Conservation (phyloP, 1,140 invertebrate genomes). For the Nebria ingens region DNA sequence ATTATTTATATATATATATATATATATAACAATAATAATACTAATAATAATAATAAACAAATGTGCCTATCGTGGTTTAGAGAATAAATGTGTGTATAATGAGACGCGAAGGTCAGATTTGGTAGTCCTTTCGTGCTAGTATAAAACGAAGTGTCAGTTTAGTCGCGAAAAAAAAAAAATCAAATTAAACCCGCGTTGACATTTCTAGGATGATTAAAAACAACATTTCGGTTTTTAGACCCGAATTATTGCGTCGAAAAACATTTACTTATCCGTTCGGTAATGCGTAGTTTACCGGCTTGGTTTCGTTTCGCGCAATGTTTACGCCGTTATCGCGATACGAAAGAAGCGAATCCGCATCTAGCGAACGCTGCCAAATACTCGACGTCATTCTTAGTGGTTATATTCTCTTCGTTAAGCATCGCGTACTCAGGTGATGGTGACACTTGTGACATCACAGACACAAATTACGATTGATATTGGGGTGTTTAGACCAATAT, state of each 20-base stretch:
- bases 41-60: too few species aligned
- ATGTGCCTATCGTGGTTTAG: too few species aligned
- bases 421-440: constrained; percentile 50
- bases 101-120: too few species aligned
- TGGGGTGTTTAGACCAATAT: constrained; percentile 29
- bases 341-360: constrained; percentile 87
- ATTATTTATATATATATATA: too few species aligned
- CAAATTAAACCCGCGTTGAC: too few species aligned
- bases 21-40: too few species aligned
- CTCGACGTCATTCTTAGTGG: constrained; percentile 92
- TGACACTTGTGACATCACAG: constrained; percentile 16
- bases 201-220: too few species aligned
- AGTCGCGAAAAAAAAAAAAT: too few species aligned
- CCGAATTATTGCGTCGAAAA: constrained; percentile 50
- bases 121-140: too few species aligned
- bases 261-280: constrained; percentile 54
- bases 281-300: constrained; percentile 86
- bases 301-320: constrained; percentile 98
- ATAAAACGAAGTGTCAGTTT: too few species aligned
- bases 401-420: constrained; percentile 73
- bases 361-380: constrained; percentile 97
- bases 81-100: background rate
- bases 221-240: constrained; percentile 41
- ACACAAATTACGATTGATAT: constrained; percentile 10
- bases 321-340: constrained; percentile 82